Evolutionary conservation across 1,140 invertebrate species (phyloP).

Genomic region (Pseudomyrmex concolor): DNA sequence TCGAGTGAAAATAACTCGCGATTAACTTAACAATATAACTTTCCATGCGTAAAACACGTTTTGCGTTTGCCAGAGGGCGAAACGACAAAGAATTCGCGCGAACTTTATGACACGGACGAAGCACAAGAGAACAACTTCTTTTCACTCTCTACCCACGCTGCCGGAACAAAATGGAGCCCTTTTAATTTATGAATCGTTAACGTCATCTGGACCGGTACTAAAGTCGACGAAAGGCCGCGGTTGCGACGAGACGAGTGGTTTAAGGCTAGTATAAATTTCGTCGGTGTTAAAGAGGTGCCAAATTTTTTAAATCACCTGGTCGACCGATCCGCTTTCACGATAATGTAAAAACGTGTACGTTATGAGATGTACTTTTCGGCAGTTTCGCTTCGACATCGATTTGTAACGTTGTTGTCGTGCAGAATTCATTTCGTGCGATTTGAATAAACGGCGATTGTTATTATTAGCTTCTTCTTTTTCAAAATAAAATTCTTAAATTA

Average conservation of each 20-base stretch:
- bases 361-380: conserved; percentile 19
- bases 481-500: conserved; percentile 35
- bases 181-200: conserved; percentile 80
- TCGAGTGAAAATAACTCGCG: conserved; percentile 34
- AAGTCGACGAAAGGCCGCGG: conserved; percentile 60
- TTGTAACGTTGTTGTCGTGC: not conserved
- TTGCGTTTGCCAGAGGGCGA: conserved; percentile 1
- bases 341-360: conserved; percentile 39
- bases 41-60: conserved; percentile 23
- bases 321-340: conserved; percentile 64
- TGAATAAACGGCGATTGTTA: not conserved
- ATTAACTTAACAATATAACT: conserved; percentile 40
- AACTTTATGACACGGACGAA: not conserved
- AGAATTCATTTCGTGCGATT: not conserved
- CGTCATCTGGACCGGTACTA: conserved; percentile 56
- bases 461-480: not conserved
- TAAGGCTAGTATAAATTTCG: conserved; percentile 73
- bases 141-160: conserved; percentile 63
- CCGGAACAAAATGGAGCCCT: conserved; percentile 67
- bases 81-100: conserved; percentile 51
- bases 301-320: conserved; percentile 72
- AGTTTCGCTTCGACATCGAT: conserved; percentile 28
- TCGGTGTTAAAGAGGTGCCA: conserved; percentile 74
- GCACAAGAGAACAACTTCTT: conserved; percentile 64
- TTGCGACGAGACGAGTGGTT: conserved; percentile 38